Evolutionary conservation across 2,797 vertebrate species (phyloP).

Genomic region (Channallabes apus): DNA sequence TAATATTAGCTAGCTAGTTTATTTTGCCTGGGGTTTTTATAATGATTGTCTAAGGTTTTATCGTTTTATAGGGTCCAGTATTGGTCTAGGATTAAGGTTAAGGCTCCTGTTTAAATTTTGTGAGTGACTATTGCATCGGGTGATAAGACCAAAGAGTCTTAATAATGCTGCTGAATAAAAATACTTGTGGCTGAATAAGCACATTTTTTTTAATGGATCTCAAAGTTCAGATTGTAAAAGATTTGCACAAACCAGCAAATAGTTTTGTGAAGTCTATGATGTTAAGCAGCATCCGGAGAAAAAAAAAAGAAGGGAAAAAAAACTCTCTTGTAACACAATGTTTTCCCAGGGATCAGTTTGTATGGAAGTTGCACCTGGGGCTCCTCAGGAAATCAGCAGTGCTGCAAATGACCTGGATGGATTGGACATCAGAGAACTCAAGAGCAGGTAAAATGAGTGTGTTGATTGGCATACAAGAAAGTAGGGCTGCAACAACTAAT

Average conservation of each 20-base stretch:
- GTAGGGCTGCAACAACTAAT: no score
- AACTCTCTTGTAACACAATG: neutral
- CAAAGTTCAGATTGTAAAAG: neutral
- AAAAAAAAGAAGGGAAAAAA: neutral
- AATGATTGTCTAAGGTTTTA: neutral
- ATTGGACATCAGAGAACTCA: constrained; percentile 72
- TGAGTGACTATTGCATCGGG: no score
- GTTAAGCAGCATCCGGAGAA: neutral
- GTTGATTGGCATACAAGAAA: neutral
- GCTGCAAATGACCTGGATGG: constrained; percentile 67
- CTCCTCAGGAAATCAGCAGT: constrained; percentile 79
- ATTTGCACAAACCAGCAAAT: neutral
- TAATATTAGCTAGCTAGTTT: neutral
- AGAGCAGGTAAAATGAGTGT: constrained; percentile 71
- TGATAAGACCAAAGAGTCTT: neutral
- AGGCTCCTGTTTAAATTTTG: neutral
- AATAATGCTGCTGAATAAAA: neutral
- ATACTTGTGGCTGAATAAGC: neutral
- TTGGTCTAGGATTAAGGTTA: neutral
- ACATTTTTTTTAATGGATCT: neutral
- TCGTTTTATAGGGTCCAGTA: neutral
- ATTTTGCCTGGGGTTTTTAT: neutral
- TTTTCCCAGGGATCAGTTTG: constrained; percentile 70
- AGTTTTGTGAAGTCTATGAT: neutral
- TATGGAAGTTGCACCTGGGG: constrained; percentile 83